Conservation (phyloP, 2,113 vertebrate species). For the Ploceus nigricollis region DNA sequence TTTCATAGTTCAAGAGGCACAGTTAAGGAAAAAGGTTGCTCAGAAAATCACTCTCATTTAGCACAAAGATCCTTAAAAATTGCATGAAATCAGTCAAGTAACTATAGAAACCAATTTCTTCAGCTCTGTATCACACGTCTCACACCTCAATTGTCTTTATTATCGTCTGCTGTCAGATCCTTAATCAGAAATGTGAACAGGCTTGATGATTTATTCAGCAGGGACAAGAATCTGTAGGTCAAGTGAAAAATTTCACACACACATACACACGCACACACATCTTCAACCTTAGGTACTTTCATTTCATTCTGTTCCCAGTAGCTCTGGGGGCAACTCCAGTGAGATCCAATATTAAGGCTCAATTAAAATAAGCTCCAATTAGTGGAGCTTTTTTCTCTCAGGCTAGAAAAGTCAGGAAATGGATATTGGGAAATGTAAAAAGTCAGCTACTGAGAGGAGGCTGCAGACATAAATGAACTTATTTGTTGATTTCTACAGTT, state of each 20-base stretch:
- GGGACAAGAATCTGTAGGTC: constrained; percentile 84
- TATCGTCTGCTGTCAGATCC: constrained; percentile 84
- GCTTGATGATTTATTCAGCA: constrained; percentile 86
- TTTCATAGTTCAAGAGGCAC: constrained; percentile 84
- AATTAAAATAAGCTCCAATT: constrained; percentile 99
- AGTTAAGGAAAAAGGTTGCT: constrained; percentile 80
- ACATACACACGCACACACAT: constrained; percentile 56
- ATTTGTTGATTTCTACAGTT: constrained; percentile 99
- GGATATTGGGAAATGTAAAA: constrained; percentile 98
- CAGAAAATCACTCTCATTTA: constrained; percentile 78
- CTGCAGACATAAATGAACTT: constrained; percentile 99
- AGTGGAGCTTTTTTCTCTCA: constrained; percentile 94
- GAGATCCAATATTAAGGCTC: constrained; percentile 99
- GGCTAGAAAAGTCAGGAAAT: constrained; percentile 99
- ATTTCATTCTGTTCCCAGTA: constrained; percentile 96
- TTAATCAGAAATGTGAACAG: constrained; percentile 86
- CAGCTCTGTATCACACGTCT: constrained; percentile 82
- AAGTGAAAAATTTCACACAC: constrained; percentile 80
- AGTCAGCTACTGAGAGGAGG: constrained; percentile 96
- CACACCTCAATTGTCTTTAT: constrained; percentile 89
- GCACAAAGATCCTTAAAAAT: constrained; percentile 82
- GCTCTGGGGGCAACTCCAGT: constrained; percentile 94
- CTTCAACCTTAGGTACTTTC: constrained; percentile 91
- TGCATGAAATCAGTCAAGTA: constrained; percentile 82
- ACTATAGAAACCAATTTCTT: constrained; percentile 88